Evolutionary conservation across 1,140 invertebrate species (phyloP).

Genomic region (Bombus sylvicola): DNA sequence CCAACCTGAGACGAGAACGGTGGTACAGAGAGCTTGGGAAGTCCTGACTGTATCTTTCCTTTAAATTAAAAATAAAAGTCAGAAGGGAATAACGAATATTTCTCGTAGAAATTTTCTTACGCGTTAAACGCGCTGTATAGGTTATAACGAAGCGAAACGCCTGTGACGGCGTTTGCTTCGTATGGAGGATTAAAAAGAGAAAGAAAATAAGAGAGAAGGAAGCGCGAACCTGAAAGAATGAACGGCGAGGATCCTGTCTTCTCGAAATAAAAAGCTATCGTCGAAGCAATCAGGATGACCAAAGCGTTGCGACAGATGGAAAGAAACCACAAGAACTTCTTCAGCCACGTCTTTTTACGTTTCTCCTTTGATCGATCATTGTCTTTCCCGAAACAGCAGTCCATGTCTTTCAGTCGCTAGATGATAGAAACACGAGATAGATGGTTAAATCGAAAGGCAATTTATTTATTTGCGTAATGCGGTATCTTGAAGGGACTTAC

Average conservation of each 20-base stretch:
- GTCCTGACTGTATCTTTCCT: conserved; percentile 85
- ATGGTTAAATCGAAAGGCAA: not conserved
- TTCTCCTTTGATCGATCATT: conserved; percentile 47
- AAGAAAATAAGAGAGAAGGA: not conserved
- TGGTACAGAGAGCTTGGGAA: conserved; percentile 84
- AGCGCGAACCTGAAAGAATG: conserved; percentile 80
- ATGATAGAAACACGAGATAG: not conserved
- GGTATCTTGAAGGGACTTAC: conserved; percentile 80
- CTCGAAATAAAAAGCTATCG: conserved; percentile 82
- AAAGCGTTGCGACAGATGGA: conserved; percentile 91
- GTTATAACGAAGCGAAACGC: no score
- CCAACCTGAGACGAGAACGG: conserved; percentile 82
- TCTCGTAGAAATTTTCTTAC: not conserved
- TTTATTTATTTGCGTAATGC: not conserved
- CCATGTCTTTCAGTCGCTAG: conserved; percentile 87
- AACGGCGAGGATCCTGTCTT: conserved; percentile 78
- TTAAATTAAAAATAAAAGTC: conserved; percentile 56
- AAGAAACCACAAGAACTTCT: conserved; percentile 87
- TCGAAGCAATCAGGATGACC: conserved; percentile 86
- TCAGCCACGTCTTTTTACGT: conserved; percentile 69
- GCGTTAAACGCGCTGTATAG: not conserved
- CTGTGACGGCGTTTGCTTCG: no score
- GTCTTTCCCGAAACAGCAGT: conserved; percentile 76
- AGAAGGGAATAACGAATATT: not conserved
- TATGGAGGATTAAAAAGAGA: not conserved